Evolutionary conservation across 2,888 invertebrate genomes (phyloP), one percentile per base, ranked within the genome.

Genomic region (Drosophila borealis): DNA sequence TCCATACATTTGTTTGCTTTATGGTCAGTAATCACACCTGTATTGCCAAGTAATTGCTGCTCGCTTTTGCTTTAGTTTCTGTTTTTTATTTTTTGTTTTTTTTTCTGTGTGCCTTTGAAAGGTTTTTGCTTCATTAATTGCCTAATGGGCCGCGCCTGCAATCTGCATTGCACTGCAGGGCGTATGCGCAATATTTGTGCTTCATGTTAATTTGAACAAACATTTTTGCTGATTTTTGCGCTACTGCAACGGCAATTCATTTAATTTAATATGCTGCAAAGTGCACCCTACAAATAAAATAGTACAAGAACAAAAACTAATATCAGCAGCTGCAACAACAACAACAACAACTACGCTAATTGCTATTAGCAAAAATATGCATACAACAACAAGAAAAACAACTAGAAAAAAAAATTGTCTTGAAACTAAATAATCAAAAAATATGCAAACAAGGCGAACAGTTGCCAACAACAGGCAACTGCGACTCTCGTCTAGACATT

Each of bases 131-230:
- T 86, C 83, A 86, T 88, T 88, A 85, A 84, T 82, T 84, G 83
- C 75, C 70, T 88, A 84, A 84, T 88, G 83, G 83, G 83, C 86
- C 88, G 83, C 83, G 75, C 83, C 82, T 80, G 80, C 55, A 64
- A 59, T 51, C 17, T 59, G 62, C 44, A 61, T 41, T 64, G 67
- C 57, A 73, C 62, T 70, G 34, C 80, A 79, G 82, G 82, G 82
- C 74, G 76, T 71, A 76, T 81, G 73, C 63, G 63, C 70, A 80
- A 71, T 72, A 68, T 78, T 45, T 37, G 55, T 36, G 8, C 19
- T 19, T 10, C 44, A 68, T 57, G 49, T 44, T 56, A 36, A 46
- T 67, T 41, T 46, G 19, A 19, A 19, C 19, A 44, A 34, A 44
- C 42, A 14, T 36, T 1, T 53, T 49, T 66, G 66, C 54, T 66